These are phyloP conservation scores for Melanotaenia parkinsoni DNA, from an alignment of 2,797 vertebrate species.

Conservation along the genomic window DNA sequence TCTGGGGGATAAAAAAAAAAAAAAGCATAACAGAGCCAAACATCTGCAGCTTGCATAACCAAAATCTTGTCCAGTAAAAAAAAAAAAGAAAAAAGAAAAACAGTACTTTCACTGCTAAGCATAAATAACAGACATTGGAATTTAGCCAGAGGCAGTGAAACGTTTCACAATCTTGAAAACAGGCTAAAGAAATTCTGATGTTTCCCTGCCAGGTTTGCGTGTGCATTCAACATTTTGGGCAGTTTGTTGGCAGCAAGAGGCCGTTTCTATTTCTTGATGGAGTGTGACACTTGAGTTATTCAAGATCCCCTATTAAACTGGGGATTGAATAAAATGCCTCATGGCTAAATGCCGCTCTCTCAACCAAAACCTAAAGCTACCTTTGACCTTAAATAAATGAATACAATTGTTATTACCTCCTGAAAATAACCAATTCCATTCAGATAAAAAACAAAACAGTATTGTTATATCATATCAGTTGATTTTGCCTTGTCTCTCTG, in stretches of 20 bases:
- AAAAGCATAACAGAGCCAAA: conserved; percentile 60
- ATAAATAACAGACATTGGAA: conserved; percentile 61
- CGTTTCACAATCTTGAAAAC: conserved; percentile 52
- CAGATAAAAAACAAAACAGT: too few species aligned
- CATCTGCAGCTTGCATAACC: conserved; percentile 78
- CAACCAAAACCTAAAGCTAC: conserved; percentile 12
- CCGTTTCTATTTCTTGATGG: conserved; percentile 12
- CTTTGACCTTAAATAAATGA: neutral
- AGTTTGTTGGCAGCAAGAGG: conserved; percentile 6
- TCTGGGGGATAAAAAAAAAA: conserved; percentile 42
- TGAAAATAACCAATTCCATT: too few species aligned
- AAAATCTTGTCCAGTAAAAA: conserved; percentile 31
- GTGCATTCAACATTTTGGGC: conserved; percentile 31
- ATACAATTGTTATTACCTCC: too few species aligned
- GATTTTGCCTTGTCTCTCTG: too few species aligned
- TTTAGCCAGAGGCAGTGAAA: conserved; percentile 55
- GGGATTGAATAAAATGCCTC: conserved; percentile 14
- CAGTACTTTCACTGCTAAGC: conserved; percentile 55
- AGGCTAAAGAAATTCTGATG: conserved; percentile 17
- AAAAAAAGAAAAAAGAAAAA: conserved; percentile 14
- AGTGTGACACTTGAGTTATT: conserved; percentile 19
- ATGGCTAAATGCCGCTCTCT: neutral
- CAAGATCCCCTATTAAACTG: neutral
- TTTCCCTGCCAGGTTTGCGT: conserved; percentile 19
- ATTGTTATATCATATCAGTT: too few species aligned